These are phyloP conservation scores for Macheiramphus alcinus DNA, from an alignment of 2,113 vertebrate genomes.

Conservation along the genomic window DNA sequence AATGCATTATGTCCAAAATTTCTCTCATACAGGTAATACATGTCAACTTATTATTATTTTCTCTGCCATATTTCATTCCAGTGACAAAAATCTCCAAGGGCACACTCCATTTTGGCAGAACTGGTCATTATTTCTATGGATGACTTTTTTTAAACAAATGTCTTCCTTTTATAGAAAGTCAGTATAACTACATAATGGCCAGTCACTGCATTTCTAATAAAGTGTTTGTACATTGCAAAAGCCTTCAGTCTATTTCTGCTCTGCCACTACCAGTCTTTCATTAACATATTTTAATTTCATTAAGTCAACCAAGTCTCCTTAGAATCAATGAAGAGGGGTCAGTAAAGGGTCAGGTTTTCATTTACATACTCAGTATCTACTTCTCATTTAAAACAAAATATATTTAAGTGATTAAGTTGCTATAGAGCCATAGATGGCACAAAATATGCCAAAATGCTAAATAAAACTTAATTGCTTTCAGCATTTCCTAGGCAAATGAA, in stretches of 20 bases:
- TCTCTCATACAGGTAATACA: neutral
- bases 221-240: neutral
- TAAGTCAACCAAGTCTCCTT: neutral
- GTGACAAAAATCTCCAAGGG: neutral
- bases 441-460: neutral
- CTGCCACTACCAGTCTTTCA: neutral
- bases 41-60: neutral
- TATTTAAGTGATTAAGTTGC: neutral
- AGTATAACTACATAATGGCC: neutral
- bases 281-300: neutral
- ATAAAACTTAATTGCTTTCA: neutral
- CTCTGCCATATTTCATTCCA: neutral
- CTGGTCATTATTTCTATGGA: neutral
- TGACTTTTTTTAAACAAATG: neutral
- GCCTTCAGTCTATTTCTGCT: neutral
- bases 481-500: neutral
- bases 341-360: neutral
- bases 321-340: neutral
- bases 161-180: neutral
- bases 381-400: neutral
- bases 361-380: neutral
- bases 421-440: neutral
- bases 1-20: neutral
- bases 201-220: neutral
- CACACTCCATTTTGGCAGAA: neutral